A percentile compares a stretch with the other conserved stretches of the same genome.
Evolutionary conservation across 2,888 invertebrate species (phyloP).

Genomic region (Phaonia tiefii): DNA sequence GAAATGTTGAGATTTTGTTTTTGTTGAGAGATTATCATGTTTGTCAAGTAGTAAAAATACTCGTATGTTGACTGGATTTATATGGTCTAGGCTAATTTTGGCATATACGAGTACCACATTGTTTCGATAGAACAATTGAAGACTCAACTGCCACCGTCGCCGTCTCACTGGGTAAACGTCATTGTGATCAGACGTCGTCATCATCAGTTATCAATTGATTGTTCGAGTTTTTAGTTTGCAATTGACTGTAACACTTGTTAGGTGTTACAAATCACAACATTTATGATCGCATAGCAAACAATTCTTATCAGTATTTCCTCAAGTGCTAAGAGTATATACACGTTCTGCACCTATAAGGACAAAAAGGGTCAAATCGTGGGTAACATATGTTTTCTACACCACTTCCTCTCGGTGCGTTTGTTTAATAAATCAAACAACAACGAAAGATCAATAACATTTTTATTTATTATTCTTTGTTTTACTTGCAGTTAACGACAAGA

Average conservation of each 20-base stretch:
- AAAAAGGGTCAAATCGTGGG: background rate
- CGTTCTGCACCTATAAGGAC: background rate
- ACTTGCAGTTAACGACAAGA: conserved; percentile 63
- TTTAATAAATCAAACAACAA: conserved; percentile 44
- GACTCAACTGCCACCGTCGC: no score
- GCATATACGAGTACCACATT: conserved; percentile 61
- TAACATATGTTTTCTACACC: conserved; percentile 38
- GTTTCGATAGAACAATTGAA: conserved; percentile 17
- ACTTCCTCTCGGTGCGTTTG: background rate
- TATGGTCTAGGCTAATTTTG: conserved; percentile 64
- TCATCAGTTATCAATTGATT: conserved; percentile 3
- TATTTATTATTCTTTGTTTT: conserved; percentile 43
- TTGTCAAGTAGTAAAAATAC: conserved; percentile 15
- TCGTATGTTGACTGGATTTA: conserved; percentile 51
- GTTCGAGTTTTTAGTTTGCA: conserved; percentile 38
- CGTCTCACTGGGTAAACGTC: background rate
- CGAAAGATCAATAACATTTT: conserved; percentile 38
- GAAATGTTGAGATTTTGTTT: conserved; percentile 18
- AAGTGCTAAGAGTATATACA: conserved; percentile 54
- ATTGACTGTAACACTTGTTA: conserved; percentile 55
- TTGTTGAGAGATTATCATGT: conserved; percentile 33
- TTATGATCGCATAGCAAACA: background rate
- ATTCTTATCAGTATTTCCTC: background rate
- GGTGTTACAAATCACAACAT: conserved; percentile 34
- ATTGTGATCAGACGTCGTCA: background rate